Evolutionary conservation across 2,888 invertebrate genomes (phyloP).

Genomic region (Cerastis rubricosa): DNA sequence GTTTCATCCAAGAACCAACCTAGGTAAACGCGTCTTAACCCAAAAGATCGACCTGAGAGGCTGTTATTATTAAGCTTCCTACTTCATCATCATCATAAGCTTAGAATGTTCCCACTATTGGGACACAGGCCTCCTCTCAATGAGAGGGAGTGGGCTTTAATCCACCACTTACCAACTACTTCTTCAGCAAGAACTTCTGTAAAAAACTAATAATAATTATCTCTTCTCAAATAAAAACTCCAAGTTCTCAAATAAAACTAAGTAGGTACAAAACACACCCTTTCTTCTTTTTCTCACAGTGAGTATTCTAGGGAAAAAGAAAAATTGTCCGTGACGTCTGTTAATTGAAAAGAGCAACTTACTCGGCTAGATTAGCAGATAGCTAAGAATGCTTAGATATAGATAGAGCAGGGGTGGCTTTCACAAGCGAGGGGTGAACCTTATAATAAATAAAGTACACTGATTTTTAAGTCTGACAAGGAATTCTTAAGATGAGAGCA

Average conservation of each 20-base stretch:
- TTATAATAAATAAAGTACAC: conserved; percentile 35
- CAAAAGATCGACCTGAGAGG: too few relatives aligned
- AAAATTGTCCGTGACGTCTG: conserved; percentile 76
- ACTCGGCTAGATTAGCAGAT: conserved; percentile 73
- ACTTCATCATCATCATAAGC: too few relatives aligned
- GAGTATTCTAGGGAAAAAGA: conserved; percentile 65
- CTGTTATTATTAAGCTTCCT: too few relatives aligned
- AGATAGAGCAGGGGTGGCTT: conserved; percentile 32
- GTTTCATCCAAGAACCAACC: too few relatives aligned
- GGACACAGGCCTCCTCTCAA: too few relatives aligned
- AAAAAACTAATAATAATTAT: background rate
- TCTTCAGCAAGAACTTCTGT: background rate
- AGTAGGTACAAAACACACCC: conserved; percentile 11
- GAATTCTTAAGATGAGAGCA: background rate
- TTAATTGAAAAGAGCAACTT: conserved; percentile 79
- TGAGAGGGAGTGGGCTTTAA: too few relatives aligned
- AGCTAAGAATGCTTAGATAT: conserved; percentile 41
- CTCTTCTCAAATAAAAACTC: conserved; percentile 5
- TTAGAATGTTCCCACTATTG: too few relatives aligned
- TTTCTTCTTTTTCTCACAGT: conserved; percentile 67
- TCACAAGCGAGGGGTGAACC: background rate
- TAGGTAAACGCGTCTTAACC: too few relatives aligned
- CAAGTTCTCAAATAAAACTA: conserved; percentile 39
- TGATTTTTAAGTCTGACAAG: conserved; percentile 21
- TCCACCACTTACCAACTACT: too few relatives aligned